A percentile compares a stretch with the other conserved stretches of the same genome.
Conservation (phyloP, 2,113 vertebrate species). For the Nibea albiflora region DNA sequence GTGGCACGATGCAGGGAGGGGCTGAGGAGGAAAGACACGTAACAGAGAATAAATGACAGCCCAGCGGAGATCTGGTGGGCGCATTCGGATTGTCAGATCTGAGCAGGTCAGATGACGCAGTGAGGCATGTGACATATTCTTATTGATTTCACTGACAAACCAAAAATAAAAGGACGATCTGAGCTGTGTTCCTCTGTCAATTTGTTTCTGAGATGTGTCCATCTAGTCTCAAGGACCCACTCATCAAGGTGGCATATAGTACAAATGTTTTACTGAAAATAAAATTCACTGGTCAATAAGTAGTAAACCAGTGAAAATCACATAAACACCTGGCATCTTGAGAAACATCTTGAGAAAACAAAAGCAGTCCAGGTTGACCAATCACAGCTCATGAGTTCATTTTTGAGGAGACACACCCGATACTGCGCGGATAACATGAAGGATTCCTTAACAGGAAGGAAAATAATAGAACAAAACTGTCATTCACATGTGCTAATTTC, state of each 20-base stretch:
- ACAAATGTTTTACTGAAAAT: neutral
- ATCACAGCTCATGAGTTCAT: neutral
- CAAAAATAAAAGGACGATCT: neutral
- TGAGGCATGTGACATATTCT: neutral
- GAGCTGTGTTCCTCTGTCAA: neutral
- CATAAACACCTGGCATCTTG: neutral
- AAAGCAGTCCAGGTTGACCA: neutral
- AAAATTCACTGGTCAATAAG: neutral
- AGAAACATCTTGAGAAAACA: neutral
- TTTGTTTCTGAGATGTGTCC: neutral
- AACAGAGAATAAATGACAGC: conserved; percentile 15
- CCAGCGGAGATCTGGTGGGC: conserved; percentile 29
- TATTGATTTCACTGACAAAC: neutral
- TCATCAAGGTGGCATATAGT: too few species aligned
- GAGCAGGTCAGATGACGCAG: neutral
- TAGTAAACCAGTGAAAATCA: too few species aligned
- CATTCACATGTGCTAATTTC: neutral
- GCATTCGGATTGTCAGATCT: conserved; percentile 27
- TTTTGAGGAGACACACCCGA: too few species aligned
- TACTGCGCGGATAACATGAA: too few species aligned
- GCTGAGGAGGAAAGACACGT: neutral
- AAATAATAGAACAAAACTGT: neutral
- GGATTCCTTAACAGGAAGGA: neutral
- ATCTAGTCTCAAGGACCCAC: neutral
- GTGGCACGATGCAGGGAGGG: neutral